Evolutionary conservation across 2,113 vertebrate species (phyloP).

Genomic region (Sula dactylatra): DNA sequence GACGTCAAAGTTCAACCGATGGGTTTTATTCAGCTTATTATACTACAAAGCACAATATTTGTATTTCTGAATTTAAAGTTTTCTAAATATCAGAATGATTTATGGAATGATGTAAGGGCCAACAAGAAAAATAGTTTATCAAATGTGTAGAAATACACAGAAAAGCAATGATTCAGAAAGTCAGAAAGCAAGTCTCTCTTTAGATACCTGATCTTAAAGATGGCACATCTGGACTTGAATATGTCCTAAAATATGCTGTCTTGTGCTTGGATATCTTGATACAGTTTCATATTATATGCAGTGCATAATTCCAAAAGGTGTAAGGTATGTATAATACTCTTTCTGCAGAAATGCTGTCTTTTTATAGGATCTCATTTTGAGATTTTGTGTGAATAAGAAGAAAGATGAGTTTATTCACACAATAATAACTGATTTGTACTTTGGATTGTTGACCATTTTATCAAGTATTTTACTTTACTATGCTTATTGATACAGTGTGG

Average conservation of each 20-base stretch:
- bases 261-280: not conserved
- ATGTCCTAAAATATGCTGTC: not conserved
- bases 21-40: not conserved
- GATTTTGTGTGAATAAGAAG: not conserved
- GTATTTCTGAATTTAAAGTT: not conserved
- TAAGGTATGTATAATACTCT: not conserved
- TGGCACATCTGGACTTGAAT: not conserved
- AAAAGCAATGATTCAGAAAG: not conserved
- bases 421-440: not conserved
- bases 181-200: not conserved
- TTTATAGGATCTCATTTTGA: not conserved
- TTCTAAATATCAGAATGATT: not conserved
- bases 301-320: not conserved
- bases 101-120: not conserved
- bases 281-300: not conserved
- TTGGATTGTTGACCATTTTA: not conserved
- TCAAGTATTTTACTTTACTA: not conserved
- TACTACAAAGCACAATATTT: not conserved
- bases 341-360: not conserved
- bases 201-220: not conserved
- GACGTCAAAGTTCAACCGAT: not conserved
- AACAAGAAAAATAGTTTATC: not conserved
- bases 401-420: not conserved
- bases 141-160: not conserved
- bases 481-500: not conserved